Base-by-base conservation (phyloP, 1,140 invertebrate genomes). In the Atta colombica region DNA sequence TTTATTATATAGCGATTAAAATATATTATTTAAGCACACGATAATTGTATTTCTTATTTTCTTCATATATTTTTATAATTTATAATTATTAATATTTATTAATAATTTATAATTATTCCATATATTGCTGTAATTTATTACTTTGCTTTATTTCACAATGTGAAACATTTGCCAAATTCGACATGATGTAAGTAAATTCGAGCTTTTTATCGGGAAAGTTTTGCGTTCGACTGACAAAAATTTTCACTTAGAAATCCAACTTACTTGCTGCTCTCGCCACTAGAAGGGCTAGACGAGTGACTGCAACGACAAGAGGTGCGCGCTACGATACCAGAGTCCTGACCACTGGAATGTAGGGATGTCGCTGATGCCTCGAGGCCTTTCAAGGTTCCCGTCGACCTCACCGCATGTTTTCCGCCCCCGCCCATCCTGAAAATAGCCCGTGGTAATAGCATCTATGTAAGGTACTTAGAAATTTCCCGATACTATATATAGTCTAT, bases 281-380 rank as follows among this genome's bases (percentile, higher is more conserved):
- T 97, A 16, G 96, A 96, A 88, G 97, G 96, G 51, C 96, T 96
- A 69, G 96, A 96, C 90, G 97, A 96, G 91, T 97, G 96, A 89
- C 97, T 96, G 94, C 97, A 97, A 88, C 97, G 96, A 94, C 97
- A 97, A 91, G 90, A 91, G 35, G 96, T 93, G 90, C 96, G 89
- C 89, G 95, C 87, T 12, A 93, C 91, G 87, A 98, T 97, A 53
- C 97, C 97, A 8, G 97, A 98, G 95, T 98, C 97, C 93, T 97
- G 97, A 21, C 97, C 97, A 91, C 97, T 98, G 84, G 97, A 98
- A 95, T 97, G 97, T 86, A 98, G 95, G 78, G 97, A 98, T 87
- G 97, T 97, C 93, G 97, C 96, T 85, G 97, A 97, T 69, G 97
- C 96, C 93, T 97, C 97, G 55, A 96, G 86, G 85, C 94, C 92